Percentiles rank a stretch among this genome's conserved stretches.
phyloP scores from a whole-genome alignment of 2,113 vertebrate genomes.

The Tursiops truncatus region DNA sequence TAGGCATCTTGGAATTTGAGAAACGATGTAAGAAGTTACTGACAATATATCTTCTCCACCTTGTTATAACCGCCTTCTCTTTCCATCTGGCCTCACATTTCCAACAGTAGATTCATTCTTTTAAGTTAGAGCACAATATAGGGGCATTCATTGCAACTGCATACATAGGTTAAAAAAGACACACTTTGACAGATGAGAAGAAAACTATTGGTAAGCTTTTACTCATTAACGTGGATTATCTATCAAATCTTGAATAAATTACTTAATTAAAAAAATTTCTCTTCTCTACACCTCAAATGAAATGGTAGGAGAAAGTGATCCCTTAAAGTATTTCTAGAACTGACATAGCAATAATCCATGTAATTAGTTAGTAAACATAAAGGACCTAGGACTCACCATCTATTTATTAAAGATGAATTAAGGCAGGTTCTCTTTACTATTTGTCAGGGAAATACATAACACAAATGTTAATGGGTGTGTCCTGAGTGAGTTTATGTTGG shows the following conservation, averaged over 20 bases:
- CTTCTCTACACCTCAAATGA: background rate
- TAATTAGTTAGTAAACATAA: background rate
- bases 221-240: background rate
- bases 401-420: background rate
- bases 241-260: background rate
- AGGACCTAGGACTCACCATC: background rate
- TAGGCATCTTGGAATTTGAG: background rate
- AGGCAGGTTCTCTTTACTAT: background rate
- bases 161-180: background rate
- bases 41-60: background rate
- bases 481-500: background rate
- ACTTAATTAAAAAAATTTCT: background rate
- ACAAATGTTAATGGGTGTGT: background rate
- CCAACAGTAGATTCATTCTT: background rate
- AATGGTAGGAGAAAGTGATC: background rate
- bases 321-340: background rate
- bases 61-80: background rate
- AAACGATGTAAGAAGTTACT: background rate
- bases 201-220: background rate
- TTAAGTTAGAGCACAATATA: background rate
- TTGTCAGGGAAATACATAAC: background rate
- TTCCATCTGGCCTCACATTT: background rate
- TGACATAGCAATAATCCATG: background rate
- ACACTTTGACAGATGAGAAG: background rate
- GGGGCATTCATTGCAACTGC: background rate